Percentiles rank a stretch among this genome's conserved stretches.
Evolutionary conservation across 2,888 invertebrate species (phyloP).

Genomic region (Orthosia cruda): DNA sequence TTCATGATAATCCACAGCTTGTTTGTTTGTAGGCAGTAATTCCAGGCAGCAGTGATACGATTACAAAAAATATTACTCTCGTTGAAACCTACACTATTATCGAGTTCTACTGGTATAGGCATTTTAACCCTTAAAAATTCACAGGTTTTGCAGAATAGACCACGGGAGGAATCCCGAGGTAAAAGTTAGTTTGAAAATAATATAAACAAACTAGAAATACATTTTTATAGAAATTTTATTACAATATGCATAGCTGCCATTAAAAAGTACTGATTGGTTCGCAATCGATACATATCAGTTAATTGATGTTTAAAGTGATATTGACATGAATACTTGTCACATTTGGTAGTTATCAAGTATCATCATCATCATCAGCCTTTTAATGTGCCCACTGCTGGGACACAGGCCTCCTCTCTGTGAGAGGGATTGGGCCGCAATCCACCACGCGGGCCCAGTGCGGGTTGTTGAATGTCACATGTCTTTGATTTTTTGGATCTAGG

Average conservation of each 20-base stretch:
- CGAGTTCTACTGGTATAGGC: neutral
- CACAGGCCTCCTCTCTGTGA: too few species aligned
- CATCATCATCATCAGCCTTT: too few species aligned
- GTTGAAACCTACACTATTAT: neutral
- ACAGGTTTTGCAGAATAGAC: neutral
- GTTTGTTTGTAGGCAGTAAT: neutral
- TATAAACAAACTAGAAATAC: neutral
- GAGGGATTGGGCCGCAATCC: too few species aligned
- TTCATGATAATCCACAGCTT: too few species aligned
- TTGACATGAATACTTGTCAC: neutral
- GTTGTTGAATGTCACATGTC: too few species aligned
- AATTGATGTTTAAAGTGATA: neutral
- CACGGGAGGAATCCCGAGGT: neutral
- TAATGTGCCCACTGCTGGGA: too few species aligned
- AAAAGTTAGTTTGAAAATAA: neutral
- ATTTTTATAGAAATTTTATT: constrained; percentile 1
- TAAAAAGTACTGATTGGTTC: neutral
- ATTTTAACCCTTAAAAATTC: too few species aligned
- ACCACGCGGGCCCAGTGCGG: too few species aligned
- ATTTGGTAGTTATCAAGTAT: neutral
- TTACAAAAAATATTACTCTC: neutral
- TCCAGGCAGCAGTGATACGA: neutral
- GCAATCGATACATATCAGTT: neutral
- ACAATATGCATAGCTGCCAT: neutral
- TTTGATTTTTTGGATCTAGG: too few species aligned